Conservation (phyloP, 2,113 vertebrate genomes). For the Dasyurus viverrinus region DNA sequence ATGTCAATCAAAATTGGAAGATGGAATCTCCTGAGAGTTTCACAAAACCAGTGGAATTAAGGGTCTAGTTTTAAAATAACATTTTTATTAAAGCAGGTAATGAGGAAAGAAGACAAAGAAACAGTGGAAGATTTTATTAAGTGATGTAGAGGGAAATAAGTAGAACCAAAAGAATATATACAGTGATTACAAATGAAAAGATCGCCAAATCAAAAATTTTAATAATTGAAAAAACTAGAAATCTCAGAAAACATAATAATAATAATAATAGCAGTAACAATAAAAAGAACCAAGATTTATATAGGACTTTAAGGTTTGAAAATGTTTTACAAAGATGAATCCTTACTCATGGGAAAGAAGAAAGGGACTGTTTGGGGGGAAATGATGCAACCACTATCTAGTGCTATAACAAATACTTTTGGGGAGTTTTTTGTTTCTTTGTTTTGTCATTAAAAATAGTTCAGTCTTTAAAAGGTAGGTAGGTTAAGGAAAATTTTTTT, state of each 20-base stretch:
- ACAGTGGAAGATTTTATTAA: too few species aligned
- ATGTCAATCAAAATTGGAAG: background rate
- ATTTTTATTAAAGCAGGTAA: too few species aligned
- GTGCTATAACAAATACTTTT: background rate
- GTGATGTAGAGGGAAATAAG: background rate
- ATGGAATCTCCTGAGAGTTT: background rate
- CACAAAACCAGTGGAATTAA: background rate
- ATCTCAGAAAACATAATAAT: background rate
- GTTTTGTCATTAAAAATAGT: background rate
- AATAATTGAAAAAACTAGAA: background rate
- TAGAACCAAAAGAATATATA: background rate
- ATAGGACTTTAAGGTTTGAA: background rate
- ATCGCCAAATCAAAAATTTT: background rate
- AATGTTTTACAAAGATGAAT: background rate
- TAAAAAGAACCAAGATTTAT: background rate
- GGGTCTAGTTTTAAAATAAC: background rate
- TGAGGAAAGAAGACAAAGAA: too few species aligned
- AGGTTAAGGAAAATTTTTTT: conserved; percentile 29
- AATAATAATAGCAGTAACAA: background rate
- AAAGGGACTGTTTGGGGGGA: background rate
- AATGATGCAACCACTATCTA: background rate
- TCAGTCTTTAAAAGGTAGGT: background rate
- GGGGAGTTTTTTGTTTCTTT: background rate
- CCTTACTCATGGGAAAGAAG: background rate
- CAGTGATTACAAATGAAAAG: background rate